Percentiles rank a stretch among this genome's conserved stretches.
Conservation (phyloP, 2,888 invertebrate genomes). For the Gastracanthus pulcherrimus region DNA sequence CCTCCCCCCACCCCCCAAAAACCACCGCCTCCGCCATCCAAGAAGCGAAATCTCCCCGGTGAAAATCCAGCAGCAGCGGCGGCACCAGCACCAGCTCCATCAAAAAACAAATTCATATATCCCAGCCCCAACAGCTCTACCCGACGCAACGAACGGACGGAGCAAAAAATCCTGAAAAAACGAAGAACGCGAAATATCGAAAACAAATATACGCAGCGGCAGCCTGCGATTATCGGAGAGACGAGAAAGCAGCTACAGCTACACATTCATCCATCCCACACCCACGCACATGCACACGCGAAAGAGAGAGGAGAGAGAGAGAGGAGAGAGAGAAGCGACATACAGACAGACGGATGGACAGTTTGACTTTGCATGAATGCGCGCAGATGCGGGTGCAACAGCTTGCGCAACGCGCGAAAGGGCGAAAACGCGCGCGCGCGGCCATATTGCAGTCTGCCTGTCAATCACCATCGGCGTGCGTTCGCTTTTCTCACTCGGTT, state of each 20-base stretch:
- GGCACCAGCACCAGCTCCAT: not conserved
- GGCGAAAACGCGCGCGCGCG: constrained; percentile 53
- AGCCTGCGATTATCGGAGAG: constrained; percentile 69
- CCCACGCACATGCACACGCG: not conserved
- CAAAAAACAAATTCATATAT: constrained; percentile 38
- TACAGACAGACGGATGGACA: constrained; percentile 67
- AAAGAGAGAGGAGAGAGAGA: constrained; percentile 53
- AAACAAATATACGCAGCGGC: constrained; percentile 62
- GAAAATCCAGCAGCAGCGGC: constrained; percentile 5
- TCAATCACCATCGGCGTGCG: constrained; percentile 71
- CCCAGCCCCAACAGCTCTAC: not conserved
- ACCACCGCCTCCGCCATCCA: not conserved
- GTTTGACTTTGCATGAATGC: constrained; percentile 77
- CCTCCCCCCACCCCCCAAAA: no score
- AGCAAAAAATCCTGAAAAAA: constrained; percentile 15
- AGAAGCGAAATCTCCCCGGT: constrained; percentile 20
- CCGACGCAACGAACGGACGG: not conserved
- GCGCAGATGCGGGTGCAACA: constrained; percentile 78
- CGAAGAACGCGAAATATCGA: constrained; percentile 59
- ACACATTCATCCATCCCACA: constrained; percentile 61
- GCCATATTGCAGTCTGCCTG: constrained; percentile 73
- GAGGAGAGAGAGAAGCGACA: constrained; percentile 62
- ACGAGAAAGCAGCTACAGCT: constrained; percentile 1
- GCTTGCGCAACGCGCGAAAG: constrained; percentile 77
- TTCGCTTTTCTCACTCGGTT: constrained; percentile 41